Evolutionary conservation across 2,888 invertebrate species (phyloP).

Genomic region (Dione juno): DNA sequence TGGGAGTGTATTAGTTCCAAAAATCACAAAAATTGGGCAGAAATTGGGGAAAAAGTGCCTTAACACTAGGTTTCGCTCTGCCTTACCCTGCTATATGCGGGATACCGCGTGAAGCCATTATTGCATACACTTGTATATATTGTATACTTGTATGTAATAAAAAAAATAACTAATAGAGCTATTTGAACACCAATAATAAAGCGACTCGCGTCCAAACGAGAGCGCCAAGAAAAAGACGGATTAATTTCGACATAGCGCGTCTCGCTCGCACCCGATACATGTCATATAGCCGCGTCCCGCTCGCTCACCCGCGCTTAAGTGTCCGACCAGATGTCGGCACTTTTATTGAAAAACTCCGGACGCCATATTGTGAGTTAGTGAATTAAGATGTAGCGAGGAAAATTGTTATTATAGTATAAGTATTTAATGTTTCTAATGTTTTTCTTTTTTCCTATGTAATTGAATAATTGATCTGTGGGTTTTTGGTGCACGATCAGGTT

Average conservation of each 20-base stretch:
- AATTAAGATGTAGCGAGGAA: slow-evolving; percentile 78
- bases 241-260: slow-evolving; percentile 69
- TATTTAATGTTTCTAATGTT: too few species aligned
- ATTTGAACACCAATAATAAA: slow-evolving; percentile 74
- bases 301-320: slow-evolving; percentile 77
- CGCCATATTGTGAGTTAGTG: slow-evolving; percentile 78
- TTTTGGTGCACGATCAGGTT: too few species aligned
- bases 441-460: too few species aligned
- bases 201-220: slow-evolving; percentile 63
- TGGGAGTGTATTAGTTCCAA: too few species aligned
- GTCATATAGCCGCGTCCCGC: slow-evolving; percentile 54
- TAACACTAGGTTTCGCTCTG: too few species aligned
- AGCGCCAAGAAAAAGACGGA: slow-evolving; percentile 80
- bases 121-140: too few species aligned
- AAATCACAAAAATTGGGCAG: too few species aligned
- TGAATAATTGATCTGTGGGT: too few species aligned
- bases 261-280: slow-evolving; percentile 53
- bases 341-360: slow-evolving; percentile 81
- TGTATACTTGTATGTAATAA: slow-evolving; percentile 4
- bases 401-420: slow-evolving; percentile 57
- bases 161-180: slow-evolving; percentile 56
- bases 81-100: too few species aligned
- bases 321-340: slow-evolving; percentile 76
- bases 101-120: too few species aligned
- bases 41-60: too few species aligned